Percentiles rank a stretch among this genome's conserved stretches.
These are phyloP conservation scores for Pocillopora grandis DNA, from an alignment of 92 coral and sea anemone species.

Conservation along the genomic window DNA sequence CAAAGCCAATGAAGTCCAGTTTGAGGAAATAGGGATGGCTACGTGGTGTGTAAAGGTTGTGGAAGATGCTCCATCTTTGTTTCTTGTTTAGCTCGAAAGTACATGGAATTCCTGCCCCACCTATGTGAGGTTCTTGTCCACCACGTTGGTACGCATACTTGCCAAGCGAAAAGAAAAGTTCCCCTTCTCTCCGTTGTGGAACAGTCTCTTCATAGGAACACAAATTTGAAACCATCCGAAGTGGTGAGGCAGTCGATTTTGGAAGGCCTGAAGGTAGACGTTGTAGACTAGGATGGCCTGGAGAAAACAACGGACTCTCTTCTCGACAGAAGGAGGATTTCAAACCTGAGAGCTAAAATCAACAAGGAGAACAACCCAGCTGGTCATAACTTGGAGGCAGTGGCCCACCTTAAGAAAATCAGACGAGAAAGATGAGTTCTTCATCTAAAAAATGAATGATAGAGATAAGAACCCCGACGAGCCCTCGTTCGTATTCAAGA, in stretches of 20 bases:
- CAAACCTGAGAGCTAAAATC: conserved; percentile 5
- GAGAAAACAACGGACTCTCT: conserved; percentile 7
- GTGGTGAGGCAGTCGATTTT: not conserved
- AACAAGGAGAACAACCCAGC: conserved; percentile 12
- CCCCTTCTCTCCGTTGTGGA: conserved; percentile 5
- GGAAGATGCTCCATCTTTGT: not conserved
- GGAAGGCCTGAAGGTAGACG: not conserved
- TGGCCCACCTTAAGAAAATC: conserved; percentile 7
- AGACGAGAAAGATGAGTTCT: not conserved
- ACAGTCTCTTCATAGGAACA: not conserved
- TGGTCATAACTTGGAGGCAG: conserved; percentile 9
- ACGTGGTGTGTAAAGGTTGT: not conserved
- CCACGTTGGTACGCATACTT: too few species aligned
- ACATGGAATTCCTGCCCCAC: conserved; percentile 8
- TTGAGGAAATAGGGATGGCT: not conserved
- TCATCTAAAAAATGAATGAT: not conserved
- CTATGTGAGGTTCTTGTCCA: too few species aligned
- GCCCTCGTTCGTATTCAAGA: not conserved
- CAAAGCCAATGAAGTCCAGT: too few species aligned
- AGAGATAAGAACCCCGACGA: not conserved
- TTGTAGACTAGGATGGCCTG: conserved; percentile 3
- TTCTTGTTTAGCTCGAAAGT: conserved; percentile 1
- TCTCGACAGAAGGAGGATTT: not conserved
- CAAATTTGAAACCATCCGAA: not conserved
- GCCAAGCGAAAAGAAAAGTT: not conserved